These are phyloP conservation scores for Metridium senile DNA, from an alignment of 92 coral and sea anemone genomes.

Conservation along the genomic window DNA sequence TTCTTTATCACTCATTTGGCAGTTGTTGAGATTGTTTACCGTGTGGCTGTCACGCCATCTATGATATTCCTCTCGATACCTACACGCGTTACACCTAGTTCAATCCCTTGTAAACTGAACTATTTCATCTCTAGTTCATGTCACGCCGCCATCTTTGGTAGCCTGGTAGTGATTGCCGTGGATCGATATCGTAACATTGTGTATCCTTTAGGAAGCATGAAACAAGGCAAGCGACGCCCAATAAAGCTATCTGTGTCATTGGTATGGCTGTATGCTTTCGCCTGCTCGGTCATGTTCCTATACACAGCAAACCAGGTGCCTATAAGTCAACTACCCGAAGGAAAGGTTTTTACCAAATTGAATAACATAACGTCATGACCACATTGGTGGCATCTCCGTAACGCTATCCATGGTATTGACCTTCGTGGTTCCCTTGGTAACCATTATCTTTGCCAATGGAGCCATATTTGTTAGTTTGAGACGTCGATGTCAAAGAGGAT, in stretches of 20 bases:
- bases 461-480: constrained; percentile 32
- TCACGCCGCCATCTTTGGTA: constrained; percentile 41
- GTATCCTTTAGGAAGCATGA: constrained; percentile 42
- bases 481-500: constrained; percentile 36
- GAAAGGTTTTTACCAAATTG: constrained; percentile 3
- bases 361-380: constrained; percentile 13
- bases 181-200: constrained; percentile 59
- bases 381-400: constrained; percentile 48
- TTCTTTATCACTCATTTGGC: constrained; percentile 34
- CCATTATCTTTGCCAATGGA: neutral
- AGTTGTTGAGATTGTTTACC: constrained; percentile 22
- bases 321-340: constrained; percentile 48
- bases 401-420: constrained; percentile 44
- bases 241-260: neutral
- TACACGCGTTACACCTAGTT: neutral
- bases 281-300: constrained; percentile 32
- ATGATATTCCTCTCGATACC: constrained; percentile 20
- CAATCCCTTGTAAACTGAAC: constrained; percentile 31
- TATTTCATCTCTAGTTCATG: constrained; percentile 32
- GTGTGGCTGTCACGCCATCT: constrained; percentile 21
- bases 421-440: constrained; percentile 46
- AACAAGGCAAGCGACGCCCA: constrained; percentile 26
- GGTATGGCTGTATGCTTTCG: constrained; percentile 56
- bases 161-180: constrained; percentile 40
- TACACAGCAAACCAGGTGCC: constrained; percentile 27